Conservation (phyloP, 37 sponge, comb jelly and placozoan species). For the Beroe ovata region DNA sequence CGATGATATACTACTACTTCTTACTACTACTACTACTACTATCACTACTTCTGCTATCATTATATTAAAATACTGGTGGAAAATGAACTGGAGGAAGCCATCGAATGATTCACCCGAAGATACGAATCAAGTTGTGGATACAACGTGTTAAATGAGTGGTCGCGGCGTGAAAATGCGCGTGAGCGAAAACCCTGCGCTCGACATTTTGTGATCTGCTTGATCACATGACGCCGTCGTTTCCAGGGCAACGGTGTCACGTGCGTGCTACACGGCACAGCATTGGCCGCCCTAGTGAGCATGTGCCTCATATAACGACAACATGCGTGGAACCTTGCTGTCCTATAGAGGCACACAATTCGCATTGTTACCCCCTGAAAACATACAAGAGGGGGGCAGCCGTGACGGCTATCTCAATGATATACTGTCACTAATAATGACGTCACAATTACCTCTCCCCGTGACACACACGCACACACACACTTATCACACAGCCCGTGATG, state of each 20-base stretch:
- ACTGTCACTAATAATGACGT: not conserved
- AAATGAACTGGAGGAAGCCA: not conserved
- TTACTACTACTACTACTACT: not conserved
- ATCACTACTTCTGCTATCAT: not conserved
- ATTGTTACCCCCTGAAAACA: not conserved
- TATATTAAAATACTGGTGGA: not conserved
- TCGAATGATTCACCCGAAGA: conserved; percentile 24
- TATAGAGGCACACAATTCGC: not conserved
- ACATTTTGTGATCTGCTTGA: conserved; percentile 38
- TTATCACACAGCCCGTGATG: too few species aligned
- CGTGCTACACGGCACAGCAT: not conserved
- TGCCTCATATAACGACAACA: not conserved
- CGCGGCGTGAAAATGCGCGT: conserved; percentile 45
- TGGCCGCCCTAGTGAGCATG: not conserved
- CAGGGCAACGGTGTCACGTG: conserved; percentile 40
- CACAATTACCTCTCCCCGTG: not conserved
- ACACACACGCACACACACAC: too few species aligned
- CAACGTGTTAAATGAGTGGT: not conserved
- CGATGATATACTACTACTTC: too few species aligned
- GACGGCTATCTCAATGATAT: not conserved
- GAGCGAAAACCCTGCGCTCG: not conserved
- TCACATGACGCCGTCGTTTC: conserved; percentile 48
- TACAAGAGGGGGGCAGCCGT: not conserved
- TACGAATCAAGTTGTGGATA: conserved; percentile 22
- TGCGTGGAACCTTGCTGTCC: conserved; percentile 1